Base-by-base conservation (phyloP, 2,113 vertebrate species). In the Pyrgilauda ruficollis region DNA sequence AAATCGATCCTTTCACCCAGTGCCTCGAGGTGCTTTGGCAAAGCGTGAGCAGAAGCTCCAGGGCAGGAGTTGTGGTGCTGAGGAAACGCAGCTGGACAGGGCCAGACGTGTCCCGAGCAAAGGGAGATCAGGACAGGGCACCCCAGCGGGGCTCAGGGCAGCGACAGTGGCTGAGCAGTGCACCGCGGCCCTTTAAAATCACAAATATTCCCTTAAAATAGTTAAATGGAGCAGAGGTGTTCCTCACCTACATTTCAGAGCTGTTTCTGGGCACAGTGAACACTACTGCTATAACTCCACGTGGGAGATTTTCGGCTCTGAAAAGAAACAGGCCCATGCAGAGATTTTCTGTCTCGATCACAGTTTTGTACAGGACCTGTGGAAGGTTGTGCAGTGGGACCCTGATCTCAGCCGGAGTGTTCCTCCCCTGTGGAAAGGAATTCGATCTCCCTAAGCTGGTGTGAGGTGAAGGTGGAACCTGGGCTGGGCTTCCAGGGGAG, bases 341-440 rank as follows among this genome's bases (percentile, higher is more conserved):
- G 81, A 31, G 44, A 75, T 11, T 67, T 90, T 50, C 41, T 70
- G 23, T 31, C 44, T 47, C 0, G 0, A 12, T 62, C 33, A 24
- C 9, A 21, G 35, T 41, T 81, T 67, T 27, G 14, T 33, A n/a
- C 0, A 0, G 50, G 77, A 56, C 4, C 22, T 18, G 9, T 22
- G 68, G 47, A 76, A 86, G 68, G n/a, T 23, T 0, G 0, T 13
- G 44, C 39, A 84, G 52, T 82, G 80, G 64, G 67, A 21, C 4
- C 5, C 55, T 28, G 72, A 68, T 49, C 59, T 55, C 4, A n/a
- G 13, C 18, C 46, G 62, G 80, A 52, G 58, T 79, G 67, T 76
- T 91, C 53, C 52, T 95, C 46, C 66, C 50, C 37, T 0, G 1
- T 39, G 87, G 39, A 72, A 87, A 84, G 89, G 69, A 94, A 94